Base-by-base conservation (phyloP, 2,113 vertebrate genomes). In the Dicentrarchus labrax region DNA sequence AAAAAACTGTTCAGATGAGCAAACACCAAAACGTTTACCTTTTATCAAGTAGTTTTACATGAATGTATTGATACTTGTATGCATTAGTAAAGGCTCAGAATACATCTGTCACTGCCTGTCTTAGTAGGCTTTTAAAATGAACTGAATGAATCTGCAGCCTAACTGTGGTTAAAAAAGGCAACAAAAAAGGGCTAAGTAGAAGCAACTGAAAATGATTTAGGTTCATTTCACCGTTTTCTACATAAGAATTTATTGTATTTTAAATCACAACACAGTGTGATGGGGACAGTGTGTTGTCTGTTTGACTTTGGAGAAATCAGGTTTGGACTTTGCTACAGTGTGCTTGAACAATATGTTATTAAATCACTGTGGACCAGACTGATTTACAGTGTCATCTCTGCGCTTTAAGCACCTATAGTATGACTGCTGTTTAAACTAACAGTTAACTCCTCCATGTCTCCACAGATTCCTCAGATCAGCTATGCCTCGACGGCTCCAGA, bases 381-480 rank as follows among this genome's bases (percentile, higher is more conserved):
- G 30, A 62, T 21, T 62, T 8, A 16, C 38, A 6, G 39, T 4
- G 11, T 43, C 62, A 4, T 65, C 36, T 19, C 19, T 4, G 19
- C 5, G 16, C 7, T 17, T 16, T 11, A 45, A n/a, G 17, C 10
- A 10, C 8, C 2, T 41, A 2, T 6, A 41, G 6, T n/a, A 4
- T n/a, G 61, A 5, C 19, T 22, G 41, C 62, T 9, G 64, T 22
- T 1, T 19, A n/a, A n/a, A 10, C 22, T 53, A 19, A 36, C n/a
- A 0, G 8, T 24, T 64, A 36, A 56, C 15, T 5, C 13, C 9
- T 8, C 21, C 5, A 0, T 60, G n/a, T 75, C 51, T 86, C 72
- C 84, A 82, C 94, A 99, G 98, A 99, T 99, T 95, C 98, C 98
- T 96, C 98, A 99, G 96, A 97, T 99, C 95, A 99, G 98, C 96